These are phyloP conservation scores for Criorhina ranunculi DNA, from an alignment of 2,888 invertebrate genomes.

Conservation along the genomic window DNA sequence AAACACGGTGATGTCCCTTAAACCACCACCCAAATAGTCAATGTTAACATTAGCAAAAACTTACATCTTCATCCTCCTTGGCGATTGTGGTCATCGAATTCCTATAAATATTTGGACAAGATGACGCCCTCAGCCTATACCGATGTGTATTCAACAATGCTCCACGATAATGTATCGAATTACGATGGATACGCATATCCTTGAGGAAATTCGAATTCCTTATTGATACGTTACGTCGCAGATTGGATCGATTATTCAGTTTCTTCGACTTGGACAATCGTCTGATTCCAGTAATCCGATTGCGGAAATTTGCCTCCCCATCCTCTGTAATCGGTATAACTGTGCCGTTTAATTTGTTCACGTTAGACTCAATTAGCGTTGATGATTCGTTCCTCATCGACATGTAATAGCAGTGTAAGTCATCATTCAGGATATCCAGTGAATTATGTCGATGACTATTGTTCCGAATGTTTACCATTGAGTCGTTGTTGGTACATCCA, in stretches of 20 bases:
- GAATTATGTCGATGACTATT: slow-evolving; percentile 82
- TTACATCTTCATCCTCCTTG: slow-evolving; percentile 90
- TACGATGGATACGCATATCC: slow-evolving; percentile 89
- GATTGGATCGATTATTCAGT: slow-evolving; percentile 81
- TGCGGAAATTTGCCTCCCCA: slow-evolving; percentile 61
- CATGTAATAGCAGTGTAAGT: slow-evolving; percentile 79
- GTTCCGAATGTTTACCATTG: slow-evolving; percentile 79
- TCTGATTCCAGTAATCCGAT: slow-evolving; percentile 81
- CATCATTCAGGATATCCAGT: slow-evolving; percentile 82
- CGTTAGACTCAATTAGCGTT: slow-evolving; percentile 79
- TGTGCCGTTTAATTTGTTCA: slow-evolving; percentile 78
- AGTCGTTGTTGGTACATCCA: slow-evolving; percentile 79
- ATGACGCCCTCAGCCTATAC: slow-evolving; percentile 93
- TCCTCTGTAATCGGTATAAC: slow-evolving; percentile 82
- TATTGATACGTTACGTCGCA: slow-evolving; percentile 82
- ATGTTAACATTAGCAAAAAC: slow-evolving; percentile 66
- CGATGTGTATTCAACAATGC: slow-evolving; percentile 93
- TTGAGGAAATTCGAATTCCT: slow-evolving; percentile 88
- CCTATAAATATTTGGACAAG: slow-evolving; percentile 95
- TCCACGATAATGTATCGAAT: slow-evolving; percentile 93
- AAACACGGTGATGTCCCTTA: not conserved
- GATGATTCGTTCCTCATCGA: slow-evolving; percentile 80
- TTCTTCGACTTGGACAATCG: slow-evolving; percentile 81
- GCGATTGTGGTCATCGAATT: slow-evolving; percentile 95
- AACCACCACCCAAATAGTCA: not conserved